Conservation (phyloP, 2,113 vertebrate genomes). For the Eleginops maclovinus region DNA sequence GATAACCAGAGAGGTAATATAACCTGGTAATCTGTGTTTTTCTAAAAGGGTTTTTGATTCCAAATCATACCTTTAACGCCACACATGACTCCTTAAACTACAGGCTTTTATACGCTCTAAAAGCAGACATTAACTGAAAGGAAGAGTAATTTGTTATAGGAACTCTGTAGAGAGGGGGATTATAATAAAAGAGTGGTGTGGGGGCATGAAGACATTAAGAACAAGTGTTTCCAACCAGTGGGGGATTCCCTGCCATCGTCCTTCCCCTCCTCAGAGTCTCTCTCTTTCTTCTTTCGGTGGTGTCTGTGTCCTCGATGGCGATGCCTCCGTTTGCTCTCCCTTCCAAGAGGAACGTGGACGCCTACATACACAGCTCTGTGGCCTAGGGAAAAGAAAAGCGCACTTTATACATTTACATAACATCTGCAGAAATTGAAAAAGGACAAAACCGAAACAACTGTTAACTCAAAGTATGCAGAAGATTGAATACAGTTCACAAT, state of each 20-base stretch:
- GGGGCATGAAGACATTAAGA: not conserved
- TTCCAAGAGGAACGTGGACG: conserved; percentile 92
- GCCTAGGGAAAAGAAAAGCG: conserved; percentile 78
- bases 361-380: conserved; percentile 96
- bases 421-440: too few species aligned
- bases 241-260: conserved; percentile 93
- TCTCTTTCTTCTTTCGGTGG: conserved; percentile 89
- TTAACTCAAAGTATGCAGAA: too few species aligned
- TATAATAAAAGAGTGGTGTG: not conserved
- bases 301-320: conserved; percentile 92
- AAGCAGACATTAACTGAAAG: not conserved
- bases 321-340: conserved; percentile 88
- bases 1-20: not conserved
- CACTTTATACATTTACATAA: too few species aligned
- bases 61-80: not conserved
- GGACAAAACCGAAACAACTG: too few species aligned
- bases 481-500: not conserved
- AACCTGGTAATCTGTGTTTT: conserved; percentile 7
- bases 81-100: not conserved
- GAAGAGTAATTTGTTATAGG: not conserved
- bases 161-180: not conserved
- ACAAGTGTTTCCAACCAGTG: conserved; percentile 84
- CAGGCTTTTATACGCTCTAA: too few species aligned
- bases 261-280: conserved; percentile 85
- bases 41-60: not conserved